These are phyloP conservation scores for Heliangelus exortis DNA, from an alignment of 2,797 vertebrate species.

Conservation along the genomic window DNA sequence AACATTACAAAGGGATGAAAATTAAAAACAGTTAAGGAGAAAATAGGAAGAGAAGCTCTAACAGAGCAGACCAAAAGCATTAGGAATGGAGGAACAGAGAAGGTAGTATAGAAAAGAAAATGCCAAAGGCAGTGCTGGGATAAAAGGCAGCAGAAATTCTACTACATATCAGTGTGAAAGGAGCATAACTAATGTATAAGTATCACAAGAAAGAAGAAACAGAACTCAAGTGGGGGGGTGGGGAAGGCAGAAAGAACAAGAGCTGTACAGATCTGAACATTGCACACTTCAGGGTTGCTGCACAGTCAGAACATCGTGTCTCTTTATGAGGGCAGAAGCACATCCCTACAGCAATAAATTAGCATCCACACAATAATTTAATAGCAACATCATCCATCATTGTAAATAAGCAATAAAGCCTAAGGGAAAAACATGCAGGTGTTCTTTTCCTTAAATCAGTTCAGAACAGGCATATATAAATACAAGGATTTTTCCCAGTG, in stretches of 20 bases:
- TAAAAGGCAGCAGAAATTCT: not conserved
- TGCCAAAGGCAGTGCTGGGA: not conserved
- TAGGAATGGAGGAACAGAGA: not conserved
- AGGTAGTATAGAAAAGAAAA: not conserved
- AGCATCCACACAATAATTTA: not conserved
- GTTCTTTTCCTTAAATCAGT: not conserved
- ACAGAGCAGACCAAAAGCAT: not conserved
- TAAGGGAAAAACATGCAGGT: not conserved
- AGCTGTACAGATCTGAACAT: fast-evolving
- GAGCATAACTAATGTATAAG: not conserved
- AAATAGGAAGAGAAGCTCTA: constrained; percentile 10
- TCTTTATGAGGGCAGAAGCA: not conserved
- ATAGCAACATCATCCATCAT: not conserved
- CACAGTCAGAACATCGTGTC: not conserved
- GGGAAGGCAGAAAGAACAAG: not conserved
- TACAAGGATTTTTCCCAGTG: not conserved
- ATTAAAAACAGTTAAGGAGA: not conserved
- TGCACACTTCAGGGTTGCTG: not conserved
- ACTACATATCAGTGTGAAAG: not conserved
- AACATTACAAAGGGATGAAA: not conserved
- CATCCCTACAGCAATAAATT: not conserved
- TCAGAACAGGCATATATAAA: not conserved
- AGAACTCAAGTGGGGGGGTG: not conserved
- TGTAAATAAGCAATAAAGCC: not conserved
- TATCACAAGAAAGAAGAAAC: not conserved